Conservation (phyloP, 2,888 invertebrate genomes). For the Drosophila meridiana region DNA sequence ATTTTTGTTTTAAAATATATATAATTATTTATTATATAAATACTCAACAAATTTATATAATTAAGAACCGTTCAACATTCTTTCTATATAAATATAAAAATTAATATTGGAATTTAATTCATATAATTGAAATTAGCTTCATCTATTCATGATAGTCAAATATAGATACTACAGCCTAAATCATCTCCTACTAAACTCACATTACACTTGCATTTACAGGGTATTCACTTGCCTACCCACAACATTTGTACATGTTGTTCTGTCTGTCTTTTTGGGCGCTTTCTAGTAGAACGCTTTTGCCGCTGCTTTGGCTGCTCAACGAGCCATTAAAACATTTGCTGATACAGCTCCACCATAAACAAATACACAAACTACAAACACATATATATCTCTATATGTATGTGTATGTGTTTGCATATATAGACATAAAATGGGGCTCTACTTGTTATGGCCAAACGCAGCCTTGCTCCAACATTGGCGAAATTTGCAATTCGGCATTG, state of each 20-base stretch:
- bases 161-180: background rate
- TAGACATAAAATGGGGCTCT: conserved; percentile 11
- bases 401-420: conserved; percentile 6
- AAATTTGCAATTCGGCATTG: conserved; percentile 74
- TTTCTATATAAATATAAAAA: background rate
- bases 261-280: conserved; percentile 29
- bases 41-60: background rate
- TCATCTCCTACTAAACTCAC: background rate
- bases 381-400: background rate
- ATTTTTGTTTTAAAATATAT: too few relatives aligned
- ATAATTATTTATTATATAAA: too few relatives aligned
- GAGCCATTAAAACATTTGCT: conserved; percentile 76
- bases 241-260: background rate
- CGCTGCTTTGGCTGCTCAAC: conserved; percentile 62
- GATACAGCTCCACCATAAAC: conserved; percentile 57
- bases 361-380: conserved; percentile 21
- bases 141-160: background rate
- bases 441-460: conserved; percentile 42
- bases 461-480: conserved; percentile 46
- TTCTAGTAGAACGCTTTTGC: conserved; percentile 61
- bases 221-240: conserved; percentile 7
- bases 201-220: background rate
- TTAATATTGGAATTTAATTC: background rate
- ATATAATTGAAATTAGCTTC: background rate
- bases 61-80: background rate